Conservation (phyloP, 2,113 vertebrate species). For the Gulo gulo region DNA sequence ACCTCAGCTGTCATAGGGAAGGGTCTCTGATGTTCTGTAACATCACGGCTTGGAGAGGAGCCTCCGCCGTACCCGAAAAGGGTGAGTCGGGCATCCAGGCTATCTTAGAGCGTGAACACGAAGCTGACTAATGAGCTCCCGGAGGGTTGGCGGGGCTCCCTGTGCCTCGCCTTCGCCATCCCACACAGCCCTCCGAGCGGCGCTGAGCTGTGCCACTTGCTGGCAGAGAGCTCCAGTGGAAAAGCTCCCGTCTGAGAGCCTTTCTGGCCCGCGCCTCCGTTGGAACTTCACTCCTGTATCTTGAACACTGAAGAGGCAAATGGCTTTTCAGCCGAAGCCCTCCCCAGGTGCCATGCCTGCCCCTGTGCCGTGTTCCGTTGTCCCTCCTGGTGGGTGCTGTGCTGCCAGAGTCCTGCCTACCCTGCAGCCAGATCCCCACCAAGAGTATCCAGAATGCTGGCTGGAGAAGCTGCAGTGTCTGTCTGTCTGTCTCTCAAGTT, state of each 20-base stretch:
- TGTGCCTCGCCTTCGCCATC: not conserved
- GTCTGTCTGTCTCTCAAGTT: not conserved
- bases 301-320: not conserved
- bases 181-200: not conserved
- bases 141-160: not conserved
- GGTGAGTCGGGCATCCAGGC: not conserved
- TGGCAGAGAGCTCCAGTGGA: not conserved
- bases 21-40: not conserved
- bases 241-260: not conserved
- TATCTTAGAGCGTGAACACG: too few relatives aligned
- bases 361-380: accelerated
- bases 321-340: not conserved
- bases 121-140: not conserved
- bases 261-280: not conserved
- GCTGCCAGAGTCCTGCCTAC: accelerated
- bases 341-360: not conserved
- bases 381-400: accelerated
- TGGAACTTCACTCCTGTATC: not conserved
- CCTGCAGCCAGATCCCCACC: not conserved
- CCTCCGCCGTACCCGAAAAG: not conserved
- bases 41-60: not conserved
- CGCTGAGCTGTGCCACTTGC: not conserved
- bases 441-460: not conserved
- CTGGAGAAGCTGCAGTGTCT: not conserved
- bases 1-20: not conserved